phyloP scores from a whole-genome alignment of 1,140 invertebrate species.

The Eueides isabella region DNA sequence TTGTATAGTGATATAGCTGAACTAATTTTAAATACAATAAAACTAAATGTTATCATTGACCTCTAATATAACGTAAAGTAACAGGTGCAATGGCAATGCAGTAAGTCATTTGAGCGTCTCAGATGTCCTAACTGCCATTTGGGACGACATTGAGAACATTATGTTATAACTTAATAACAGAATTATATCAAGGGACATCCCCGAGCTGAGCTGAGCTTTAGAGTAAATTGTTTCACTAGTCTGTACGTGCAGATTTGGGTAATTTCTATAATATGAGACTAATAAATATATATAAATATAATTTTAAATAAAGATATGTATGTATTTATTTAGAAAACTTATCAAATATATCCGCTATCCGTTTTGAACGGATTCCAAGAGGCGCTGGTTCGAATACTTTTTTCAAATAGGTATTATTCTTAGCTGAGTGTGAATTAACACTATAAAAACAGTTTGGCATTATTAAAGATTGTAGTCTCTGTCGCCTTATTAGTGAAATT shows the following conservation, averaged over 20 bases:
- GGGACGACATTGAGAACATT: conserved; percentile 4
- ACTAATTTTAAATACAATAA: background rate
- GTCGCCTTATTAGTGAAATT: too few relatives aligned
- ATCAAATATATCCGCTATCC: too few relatives aligned
- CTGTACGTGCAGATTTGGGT: background rate
- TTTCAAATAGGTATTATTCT: too few relatives aligned
- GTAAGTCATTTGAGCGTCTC: background rate
- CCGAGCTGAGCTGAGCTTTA: background rate
- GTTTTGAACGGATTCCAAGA: too few relatives aligned
- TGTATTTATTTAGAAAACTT: too few relatives aligned
- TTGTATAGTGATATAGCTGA: background rate
- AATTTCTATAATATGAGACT: too few relatives aligned
- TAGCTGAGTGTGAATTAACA: too few relatives aligned
- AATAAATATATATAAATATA: too few relatives aligned
- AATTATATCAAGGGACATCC: background rate
- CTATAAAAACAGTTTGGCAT: too few relatives aligned
- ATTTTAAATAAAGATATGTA: too few relatives aligned
- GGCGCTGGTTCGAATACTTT: too few relatives aligned
- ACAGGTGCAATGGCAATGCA: background rate
- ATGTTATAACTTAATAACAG: conserved; percentile 3
- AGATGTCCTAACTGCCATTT: background rate
- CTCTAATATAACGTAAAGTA: background rate
- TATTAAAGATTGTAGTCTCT: too few relatives aligned
- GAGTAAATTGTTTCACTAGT: background rate
- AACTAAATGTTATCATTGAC: background rate